Evolutionary conservation across 92 coral and sea anemone species (phyloP).

Genomic region (Actinernus sp.): DNA sequence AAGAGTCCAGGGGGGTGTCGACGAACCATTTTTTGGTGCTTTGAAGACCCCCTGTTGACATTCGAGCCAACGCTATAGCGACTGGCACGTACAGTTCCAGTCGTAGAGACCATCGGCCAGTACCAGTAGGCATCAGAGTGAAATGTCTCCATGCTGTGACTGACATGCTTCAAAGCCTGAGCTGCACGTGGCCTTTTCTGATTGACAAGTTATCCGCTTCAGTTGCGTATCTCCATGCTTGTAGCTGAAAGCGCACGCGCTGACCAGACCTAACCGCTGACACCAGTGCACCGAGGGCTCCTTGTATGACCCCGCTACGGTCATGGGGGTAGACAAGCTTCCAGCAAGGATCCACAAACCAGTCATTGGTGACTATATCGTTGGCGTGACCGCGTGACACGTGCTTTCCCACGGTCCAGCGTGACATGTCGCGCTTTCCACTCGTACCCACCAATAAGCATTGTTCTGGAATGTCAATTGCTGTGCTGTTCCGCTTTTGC

Average conservation of each 20-base stretch:
- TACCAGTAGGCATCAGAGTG: constrained; percentile 81
- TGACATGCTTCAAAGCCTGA: constrained; percentile 77
- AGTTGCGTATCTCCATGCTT: constrained; percentile 58
- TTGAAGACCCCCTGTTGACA: constrained; percentile 29
- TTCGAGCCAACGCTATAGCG: constrained; percentile 69
- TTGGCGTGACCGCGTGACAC: constrained; percentile 75
- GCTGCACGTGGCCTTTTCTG: constrained; percentile 85
- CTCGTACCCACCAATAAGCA: constrained; percentile 79
- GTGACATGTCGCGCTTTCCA: constrained; percentile 92
- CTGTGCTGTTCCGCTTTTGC: constrained; percentile 10
- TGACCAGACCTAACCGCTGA: constrained; percentile 68
- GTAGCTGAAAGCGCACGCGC: constrained; percentile 83
- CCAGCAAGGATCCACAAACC: constrained; percentile 91
- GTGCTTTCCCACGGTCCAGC: constrained; percentile 85
- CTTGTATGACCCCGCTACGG: constrained; percentile 34
- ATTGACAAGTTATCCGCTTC: constrained; percentile 85
- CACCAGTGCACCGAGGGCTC: constrained; percentile 43
- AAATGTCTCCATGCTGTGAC: constrained; percentile 53
- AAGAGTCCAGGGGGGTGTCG: constrained; percentile 76
- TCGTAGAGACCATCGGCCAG: constrained; percentile 86
- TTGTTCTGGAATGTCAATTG: constrained; percentile 50
- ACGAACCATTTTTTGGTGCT: constrained; percentile 66
- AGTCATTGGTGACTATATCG: constrained; percentile 75
- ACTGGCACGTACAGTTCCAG: constrained; percentile 65
- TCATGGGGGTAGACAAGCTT: constrained; percentile 63